A percentile compares a stretch with the other conserved stretches of the same genome.
Evolutionary conservation across 2,113 vertebrate genomes (phyloP).

Genomic region (Terrapene triunguis): DNA sequence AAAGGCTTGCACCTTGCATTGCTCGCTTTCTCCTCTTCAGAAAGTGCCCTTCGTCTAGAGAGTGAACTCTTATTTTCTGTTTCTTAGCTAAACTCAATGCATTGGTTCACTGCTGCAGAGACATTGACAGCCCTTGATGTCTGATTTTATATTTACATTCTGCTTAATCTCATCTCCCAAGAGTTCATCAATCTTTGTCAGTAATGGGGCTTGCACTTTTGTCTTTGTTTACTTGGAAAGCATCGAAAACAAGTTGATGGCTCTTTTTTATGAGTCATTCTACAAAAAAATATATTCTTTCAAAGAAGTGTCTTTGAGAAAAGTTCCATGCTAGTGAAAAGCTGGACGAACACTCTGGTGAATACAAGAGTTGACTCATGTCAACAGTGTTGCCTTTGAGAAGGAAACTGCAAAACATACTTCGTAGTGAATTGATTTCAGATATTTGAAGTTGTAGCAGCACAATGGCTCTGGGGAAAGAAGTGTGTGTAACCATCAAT

Average conservation of each 20-base stretch:
- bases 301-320: neutral
- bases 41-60: neutral
- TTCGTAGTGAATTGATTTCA: neutral
- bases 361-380: neutral
- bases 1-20: neutral
- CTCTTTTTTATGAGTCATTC: neutral
- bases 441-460: neutral
- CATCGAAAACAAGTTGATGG: neutral
- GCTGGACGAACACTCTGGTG: neutral
- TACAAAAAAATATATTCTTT: neutral
- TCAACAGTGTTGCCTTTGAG: neutral
- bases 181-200: neutral
- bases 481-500: neutral
- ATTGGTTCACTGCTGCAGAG: neutral
- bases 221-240: neutral
- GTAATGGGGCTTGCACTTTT: neutral
- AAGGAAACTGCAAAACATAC: neutral
- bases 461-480: neutral
- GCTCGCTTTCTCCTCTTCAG: accelerated
- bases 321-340: neutral
- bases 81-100: neutral
- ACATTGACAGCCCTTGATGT: neutral
- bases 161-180: neutral
- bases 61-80: neutral
- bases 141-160: neutral